phyloP scores from a whole-genome alignment of 2,888 invertebrate genomes.

The Ametastegia equiseti region DNA sequence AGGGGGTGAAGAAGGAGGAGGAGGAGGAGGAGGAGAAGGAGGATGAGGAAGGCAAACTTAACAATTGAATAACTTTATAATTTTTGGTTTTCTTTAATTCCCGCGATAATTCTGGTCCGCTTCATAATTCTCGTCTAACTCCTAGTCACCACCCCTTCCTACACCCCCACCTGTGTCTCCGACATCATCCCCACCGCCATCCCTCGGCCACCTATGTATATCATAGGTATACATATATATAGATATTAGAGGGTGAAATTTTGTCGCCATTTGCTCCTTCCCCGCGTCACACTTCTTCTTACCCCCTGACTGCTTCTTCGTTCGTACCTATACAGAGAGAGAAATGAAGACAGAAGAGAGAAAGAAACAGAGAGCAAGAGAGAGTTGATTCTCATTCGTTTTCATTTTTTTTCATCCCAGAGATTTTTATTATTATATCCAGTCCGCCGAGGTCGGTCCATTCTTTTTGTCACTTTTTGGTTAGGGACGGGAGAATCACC shows the following conservation, averaged over 20 bases:
- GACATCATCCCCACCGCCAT: neutral
- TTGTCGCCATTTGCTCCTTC: conserved; percentile 30
- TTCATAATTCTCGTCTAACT: conserved; percentile 40
- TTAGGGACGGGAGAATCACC: conserved; percentile 55
- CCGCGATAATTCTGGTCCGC: conserved; percentile 56
- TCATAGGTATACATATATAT: neutral
- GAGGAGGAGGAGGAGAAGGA: neutral
- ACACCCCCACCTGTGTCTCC: conserved; percentile 6
- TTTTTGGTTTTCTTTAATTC: conserved; percentile 64
- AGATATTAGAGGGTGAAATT: conserved; percentile 18
- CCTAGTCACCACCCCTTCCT: conserved; percentile 25
- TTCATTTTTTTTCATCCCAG: conserved; percentile 49
- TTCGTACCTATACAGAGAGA: conserved; percentile 39
- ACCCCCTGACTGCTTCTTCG: conserved; percentile 51
- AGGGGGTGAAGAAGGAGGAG: neutral
- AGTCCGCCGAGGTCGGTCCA: conserved; percentile 27
- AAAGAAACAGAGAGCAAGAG: no score
- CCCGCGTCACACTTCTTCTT: conserved; percentile 47
- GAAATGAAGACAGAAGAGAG: no score
- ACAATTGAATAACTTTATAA: conserved; percentile 64
- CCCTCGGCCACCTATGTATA: neutral
- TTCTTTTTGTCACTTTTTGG: conserved; percentile 45
- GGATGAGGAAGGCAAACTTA: conserved; percentile 23
- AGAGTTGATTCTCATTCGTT: conserved; percentile 44
- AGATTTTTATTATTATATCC: conserved; percentile 58